Percentiles rank a stretch among this genome's conserved stretches.
phyloP scores from a whole-genome alignment of 2,113 vertebrate genomes.

The Tachuris rubrigastra region DNA sequence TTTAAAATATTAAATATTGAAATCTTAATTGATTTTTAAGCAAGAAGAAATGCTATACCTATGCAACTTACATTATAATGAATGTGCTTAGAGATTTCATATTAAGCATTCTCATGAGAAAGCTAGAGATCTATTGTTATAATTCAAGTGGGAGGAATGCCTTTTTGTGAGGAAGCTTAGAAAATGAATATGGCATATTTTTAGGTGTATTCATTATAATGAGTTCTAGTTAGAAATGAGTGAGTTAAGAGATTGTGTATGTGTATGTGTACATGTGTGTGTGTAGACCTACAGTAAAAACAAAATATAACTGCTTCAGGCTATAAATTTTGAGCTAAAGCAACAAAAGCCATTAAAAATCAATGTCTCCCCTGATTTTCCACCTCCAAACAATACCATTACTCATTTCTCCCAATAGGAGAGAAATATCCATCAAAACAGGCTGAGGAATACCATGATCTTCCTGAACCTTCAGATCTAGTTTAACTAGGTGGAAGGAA shows the following conservation, averaged over 20 bases:
- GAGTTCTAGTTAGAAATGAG: not conserved
- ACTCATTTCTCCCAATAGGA: not conserved
- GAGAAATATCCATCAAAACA: not conserved
- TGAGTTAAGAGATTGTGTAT: not conserved
- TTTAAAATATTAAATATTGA: not conserved
- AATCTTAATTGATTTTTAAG: not conserved
- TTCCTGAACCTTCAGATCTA: not conserved
- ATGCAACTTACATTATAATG: not conserved
- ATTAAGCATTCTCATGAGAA: not conserved
- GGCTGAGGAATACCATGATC: not conserved
- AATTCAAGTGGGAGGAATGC: not conserved
- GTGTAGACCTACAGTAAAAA: not conserved
- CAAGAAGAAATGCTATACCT: not conserved
- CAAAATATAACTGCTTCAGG: not conserved
- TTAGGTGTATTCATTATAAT: not conserved
- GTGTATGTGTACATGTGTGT: not conserved
- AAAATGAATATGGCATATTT: not conserved
- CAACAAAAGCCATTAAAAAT: conserved; percentile 7
- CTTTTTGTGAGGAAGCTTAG: not conserved
- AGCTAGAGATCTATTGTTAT: not conserved
- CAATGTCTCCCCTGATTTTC: not conserved
- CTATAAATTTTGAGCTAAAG: not conserved
- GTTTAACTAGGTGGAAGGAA: not conserved
- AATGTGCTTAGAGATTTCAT: not conserved
- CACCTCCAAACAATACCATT: not conserved